Conservation (phyloP, 2,113 vertebrate species). For the Panthera uncia region DNA sequence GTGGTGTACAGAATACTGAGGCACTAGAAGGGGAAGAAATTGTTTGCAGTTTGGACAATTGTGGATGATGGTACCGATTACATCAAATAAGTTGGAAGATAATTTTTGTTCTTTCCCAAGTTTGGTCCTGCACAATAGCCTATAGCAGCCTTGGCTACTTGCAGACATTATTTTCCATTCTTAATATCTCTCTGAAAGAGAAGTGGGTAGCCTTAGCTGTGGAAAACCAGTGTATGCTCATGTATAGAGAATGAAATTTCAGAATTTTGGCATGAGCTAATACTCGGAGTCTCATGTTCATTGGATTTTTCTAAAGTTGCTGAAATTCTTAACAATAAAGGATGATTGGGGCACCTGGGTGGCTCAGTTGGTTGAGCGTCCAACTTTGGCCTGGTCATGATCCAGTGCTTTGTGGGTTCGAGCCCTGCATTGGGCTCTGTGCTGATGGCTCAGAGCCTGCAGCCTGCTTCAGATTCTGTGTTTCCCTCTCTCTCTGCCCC, state of each 20-base stretch:
- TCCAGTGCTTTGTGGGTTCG: too few species aligned
- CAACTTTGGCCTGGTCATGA: too few species aligned
- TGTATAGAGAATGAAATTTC: background rate
- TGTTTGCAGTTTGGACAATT: background rate
- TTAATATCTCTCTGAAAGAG: background rate
- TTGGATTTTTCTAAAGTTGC: background rate
- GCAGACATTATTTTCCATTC: background rate
- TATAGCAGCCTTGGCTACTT: background rate
- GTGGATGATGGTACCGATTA: background rate
- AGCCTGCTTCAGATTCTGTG: too few species aligned
- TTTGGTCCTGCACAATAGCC: background rate
- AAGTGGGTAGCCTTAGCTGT: background rate
- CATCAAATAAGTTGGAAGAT: background rate
- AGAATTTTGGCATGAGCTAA: background rate
- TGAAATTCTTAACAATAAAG: slow-evolving; percentile 30
- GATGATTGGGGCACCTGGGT: too few species aligned
- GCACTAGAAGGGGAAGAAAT: background rate
- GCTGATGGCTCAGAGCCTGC: too few species aligned
- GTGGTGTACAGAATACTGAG: background rate
- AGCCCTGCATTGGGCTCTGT: too few species aligned
- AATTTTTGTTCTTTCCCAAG: background rate
- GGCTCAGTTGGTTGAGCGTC: too few species aligned
- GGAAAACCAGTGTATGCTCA: background rate
- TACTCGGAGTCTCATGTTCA: slow-evolving; percentile 22
- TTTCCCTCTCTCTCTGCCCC: too few species aligned